Evolutionary conservation across 2,113 vertebrate genomes (phyloP).

Genomic region (Neodontobutis hainanensis): DNA sequence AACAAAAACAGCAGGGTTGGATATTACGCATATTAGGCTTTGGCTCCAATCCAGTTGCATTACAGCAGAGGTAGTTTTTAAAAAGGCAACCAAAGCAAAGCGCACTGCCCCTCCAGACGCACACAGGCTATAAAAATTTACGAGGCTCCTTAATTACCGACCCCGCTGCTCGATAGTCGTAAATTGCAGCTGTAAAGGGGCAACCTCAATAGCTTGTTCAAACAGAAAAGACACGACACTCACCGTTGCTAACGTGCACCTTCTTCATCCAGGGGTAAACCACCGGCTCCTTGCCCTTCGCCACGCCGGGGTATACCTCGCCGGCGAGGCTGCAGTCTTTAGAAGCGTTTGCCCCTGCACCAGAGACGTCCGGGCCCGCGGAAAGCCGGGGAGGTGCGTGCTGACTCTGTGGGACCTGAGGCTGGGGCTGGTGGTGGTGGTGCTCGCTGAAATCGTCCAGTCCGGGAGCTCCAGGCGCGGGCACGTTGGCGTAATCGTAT

Average conservation of each 20-base stretch:
- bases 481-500: constrained; percentile 83
- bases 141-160: constrained; percentile 97
- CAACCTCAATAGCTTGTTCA: constrained; percentile 66
- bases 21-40: constrained; percentile 82
- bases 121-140: constrained; percentile 96
- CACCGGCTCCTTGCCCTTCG: constrained; percentile 93
- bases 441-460: constrained; percentile 81
- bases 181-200: constrained; percentile 90
- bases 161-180: constrained; percentile 93
- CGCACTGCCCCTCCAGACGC: constrained; percentile 88
- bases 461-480: constrained; percentile 65
- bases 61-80: constrained; percentile 77
- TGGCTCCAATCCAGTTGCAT: constrained; percentile 81
- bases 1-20: constrained; percentile 78
- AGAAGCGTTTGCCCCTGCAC: constrained; percentile 80
- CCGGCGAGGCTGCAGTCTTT: constrained; percentile 85
- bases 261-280: constrained; percentile 99
- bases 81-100: constrained; percentile 91
- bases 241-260: constrained; percentile 95
- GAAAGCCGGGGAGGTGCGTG: constrained; percentile 74
- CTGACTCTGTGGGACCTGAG: constrained; percentile 82
- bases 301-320: constrained; percentile 83
- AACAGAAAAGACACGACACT: constrained; percentile 63
- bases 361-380: constrained; percentile 76
- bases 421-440: constrained; percentile 80